Evolutionary conservation across 2,113 vertebrate genomes (phyloP), one percentile per base, ranked within the genome.

Genomic region (Percina caprodes): DNA sequence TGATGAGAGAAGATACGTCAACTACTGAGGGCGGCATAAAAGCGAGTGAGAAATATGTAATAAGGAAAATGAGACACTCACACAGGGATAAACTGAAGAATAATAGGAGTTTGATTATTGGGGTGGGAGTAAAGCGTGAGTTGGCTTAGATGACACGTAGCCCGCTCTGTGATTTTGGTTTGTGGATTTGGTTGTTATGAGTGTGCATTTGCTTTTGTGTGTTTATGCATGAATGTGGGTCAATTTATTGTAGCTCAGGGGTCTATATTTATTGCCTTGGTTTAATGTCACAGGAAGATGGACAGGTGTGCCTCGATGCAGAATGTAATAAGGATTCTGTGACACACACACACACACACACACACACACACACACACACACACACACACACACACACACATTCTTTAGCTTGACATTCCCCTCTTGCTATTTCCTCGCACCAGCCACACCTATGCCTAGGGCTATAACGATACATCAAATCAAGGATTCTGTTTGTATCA

Each of bases 211-310:
- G 71, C 55, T 76, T 79, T 59, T 84, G 45, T 81, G 72, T 82
- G 71, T 90, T 83, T 83, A 69, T 88, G 79, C 45, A 69, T 77
- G 70, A 58, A 42, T 65, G 35, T 75, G 61, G 23, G 51, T 77
- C 79, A 77, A 87, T 89, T 68, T 90, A 92, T 89, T 86, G 86
- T 81, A 79, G 89, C 93, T 85, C 63, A 62, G 68, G 83, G 86
- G n/a, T 83, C 75, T 80, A 79, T 88, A 82, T 89, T 92, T 94
- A 89, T 91, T 91, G 90, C 80, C 76, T 80, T 51, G 84, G 73
- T 88, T 91, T 80, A 87, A 84, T 90, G 86, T 86, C 89, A 81
- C 78, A 83, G 39, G 26, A 69, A 86, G 88, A 90, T 2, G 52
- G 89, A 88, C 92, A 89, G 88, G 77, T 82, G 83, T 84, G 84